Evolutionary conservation across 2,888 invertebrate genomes (phyloP).

Genomic region (Troides helena): DNA sequence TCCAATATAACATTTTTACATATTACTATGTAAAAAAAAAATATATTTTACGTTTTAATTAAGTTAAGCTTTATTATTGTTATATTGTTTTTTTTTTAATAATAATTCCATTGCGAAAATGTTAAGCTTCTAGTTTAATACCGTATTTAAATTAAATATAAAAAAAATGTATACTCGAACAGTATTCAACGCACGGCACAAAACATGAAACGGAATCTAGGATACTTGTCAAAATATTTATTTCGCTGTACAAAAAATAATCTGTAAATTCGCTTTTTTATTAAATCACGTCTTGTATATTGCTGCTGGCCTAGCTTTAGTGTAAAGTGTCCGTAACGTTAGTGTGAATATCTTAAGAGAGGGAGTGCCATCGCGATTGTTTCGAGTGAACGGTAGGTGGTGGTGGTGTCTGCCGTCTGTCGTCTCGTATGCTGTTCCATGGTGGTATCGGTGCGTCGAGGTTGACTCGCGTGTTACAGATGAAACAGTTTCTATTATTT

Average conservation of each 20-base stretch:
- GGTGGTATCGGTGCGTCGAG: constrained; percentile 11
- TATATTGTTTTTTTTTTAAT: too few species aligned
- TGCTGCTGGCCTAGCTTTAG: constrained; percentile 26
- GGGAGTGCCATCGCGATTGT: constrained; percentile 26
- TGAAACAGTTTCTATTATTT: too few species aligned
- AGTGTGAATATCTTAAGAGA: constrained; percentile 4
- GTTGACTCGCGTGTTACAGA: constrained; percentile 12
- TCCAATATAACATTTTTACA: too few species aligned
- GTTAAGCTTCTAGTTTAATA: too few species aligned
- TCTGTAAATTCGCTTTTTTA: not conserved
- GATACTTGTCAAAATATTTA: not conserved
- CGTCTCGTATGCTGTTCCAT: constrained; percentile 26
- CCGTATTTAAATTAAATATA: too few species aligned
- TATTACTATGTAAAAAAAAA: too few species aligned
- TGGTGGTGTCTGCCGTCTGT: not conserved
- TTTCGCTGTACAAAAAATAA: not conserved
- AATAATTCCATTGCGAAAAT: too few species aligned
- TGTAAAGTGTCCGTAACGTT: constrained; percentile 1
- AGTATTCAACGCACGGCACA: not conserved
- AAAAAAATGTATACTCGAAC: too few species aligned
- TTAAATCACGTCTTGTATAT: not conserved
- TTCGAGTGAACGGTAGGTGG: not conserved
- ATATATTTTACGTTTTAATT: too few species aligned
- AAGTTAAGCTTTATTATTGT: too few species aligned
- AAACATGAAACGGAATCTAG: not conserved